Conservation (phyloP, 1,140 invertebrate species). For the Aleiodes sp. region DNA sequence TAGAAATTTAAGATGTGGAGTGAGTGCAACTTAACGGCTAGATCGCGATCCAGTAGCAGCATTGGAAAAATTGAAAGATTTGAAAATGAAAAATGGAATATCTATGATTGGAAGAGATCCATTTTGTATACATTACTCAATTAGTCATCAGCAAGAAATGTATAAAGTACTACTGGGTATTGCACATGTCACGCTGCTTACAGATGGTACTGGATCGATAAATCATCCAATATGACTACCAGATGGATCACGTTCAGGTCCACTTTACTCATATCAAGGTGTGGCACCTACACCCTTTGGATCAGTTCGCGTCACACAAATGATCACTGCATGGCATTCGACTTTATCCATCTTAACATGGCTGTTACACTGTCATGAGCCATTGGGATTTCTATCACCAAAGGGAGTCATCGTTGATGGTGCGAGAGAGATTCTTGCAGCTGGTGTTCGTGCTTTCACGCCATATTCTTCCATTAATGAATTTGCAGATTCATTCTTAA, state of each 20-base stretch:
- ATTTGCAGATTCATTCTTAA: slow-evolving; percentile 31
- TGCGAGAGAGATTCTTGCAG: slow-evolving; percentile 29
- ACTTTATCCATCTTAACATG: slow-evolving; percentile 24
- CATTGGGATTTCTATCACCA: slow-evolving; percentile 7
- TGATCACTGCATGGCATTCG: slow-evolving; percentile 21
- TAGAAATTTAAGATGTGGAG: background rate
- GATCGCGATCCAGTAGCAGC: slow-evolving; percentile 28
- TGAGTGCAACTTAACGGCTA: background rate
- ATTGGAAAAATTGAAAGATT: slow-evolving; percentile 17
- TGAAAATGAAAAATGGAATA: background rate
- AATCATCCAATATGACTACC: slow-evolving; percentile 3
- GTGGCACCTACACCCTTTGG: slow-evolving; percentile 4
- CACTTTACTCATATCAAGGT: slow-evolving; percentile 17
- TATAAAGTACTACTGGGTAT: slow-evolving; percentile 11
- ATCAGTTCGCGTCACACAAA: slow-evolving; percentile 10
- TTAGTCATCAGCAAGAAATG: slow-evolving; percentile 22
- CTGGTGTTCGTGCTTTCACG: slow-evolving; percentile 29
- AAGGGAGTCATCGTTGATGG: slow-evolving; percentile 28
- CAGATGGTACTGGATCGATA: slow-evolving; percentile 31
- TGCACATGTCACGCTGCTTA: background rate
- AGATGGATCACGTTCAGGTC: slow-evolving; percentile 5
- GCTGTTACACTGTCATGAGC: slow-evolving; percentile 22
- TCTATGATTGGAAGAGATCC: slow-evolving; percentile 21
- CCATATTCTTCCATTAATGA: slow-evolving; percentile 20
- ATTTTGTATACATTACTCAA: slow-evolving; percentile 28